Evolutionary conservation across 1,140 invertebrate species (phyloP).

Genomic region (Sipha flava): DNA sequence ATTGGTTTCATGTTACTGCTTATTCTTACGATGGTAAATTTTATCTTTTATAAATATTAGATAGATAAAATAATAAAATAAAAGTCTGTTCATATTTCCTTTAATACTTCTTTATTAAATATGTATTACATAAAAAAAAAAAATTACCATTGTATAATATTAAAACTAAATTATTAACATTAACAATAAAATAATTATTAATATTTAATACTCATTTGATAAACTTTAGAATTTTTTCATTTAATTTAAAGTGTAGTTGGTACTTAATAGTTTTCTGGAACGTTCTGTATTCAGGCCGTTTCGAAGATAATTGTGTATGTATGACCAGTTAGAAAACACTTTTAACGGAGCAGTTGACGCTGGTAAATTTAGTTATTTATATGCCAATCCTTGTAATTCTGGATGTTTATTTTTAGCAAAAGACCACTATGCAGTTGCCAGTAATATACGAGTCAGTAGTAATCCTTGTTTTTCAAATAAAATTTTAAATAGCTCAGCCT

Average conservation of each 20-base stretch:
- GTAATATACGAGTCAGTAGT: too few relatives aligned
- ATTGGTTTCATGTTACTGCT: conserved; percentile 98
- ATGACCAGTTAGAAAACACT: background rate
- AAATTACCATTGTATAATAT: background rate
- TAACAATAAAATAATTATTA: background rate
- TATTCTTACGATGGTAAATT: conserved; percentile 84
- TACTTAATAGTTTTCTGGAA: too few relatives aligned
- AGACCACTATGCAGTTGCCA: background rate
- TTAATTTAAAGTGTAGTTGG: too few relatives aligned
- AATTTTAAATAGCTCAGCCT: background rate
- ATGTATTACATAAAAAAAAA: background rate
- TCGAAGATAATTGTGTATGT: background rate
- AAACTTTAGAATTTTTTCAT: too few relatives aligned
- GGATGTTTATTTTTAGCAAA: background rate
- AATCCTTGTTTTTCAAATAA: background rate
- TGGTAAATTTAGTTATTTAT: background rate
- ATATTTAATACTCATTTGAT: too few relatives aligned
- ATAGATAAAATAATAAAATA: too few relatives aligned
- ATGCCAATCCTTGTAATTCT: background rate
- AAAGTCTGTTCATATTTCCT: background rate
- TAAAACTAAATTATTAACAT: background rate
- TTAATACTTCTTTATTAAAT: background rate
- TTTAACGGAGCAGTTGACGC: background rate
- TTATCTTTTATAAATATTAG: background rate
- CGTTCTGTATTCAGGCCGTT: too few relatives aligned